Evolutionary conservation across 2,113 vertebrate species (phyloP).

Genomic region (Psilopogon haemacephalus): DNA sequence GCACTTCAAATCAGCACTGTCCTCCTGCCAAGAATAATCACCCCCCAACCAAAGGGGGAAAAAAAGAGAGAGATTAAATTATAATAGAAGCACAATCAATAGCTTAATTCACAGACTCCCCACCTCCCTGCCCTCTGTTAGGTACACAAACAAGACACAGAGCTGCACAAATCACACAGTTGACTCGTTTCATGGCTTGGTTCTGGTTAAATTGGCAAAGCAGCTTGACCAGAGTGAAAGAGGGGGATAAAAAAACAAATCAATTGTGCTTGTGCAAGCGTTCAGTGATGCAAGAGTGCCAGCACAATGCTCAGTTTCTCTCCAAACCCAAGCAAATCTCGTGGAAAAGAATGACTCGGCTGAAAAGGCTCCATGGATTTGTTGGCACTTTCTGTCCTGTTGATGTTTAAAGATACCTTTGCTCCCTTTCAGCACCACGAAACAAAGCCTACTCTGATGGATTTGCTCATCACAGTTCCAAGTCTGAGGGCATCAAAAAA

Average conservation of each 20-base stretch:
- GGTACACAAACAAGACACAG: background rate
- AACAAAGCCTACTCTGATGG: background rate
- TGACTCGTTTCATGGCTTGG: background rate
- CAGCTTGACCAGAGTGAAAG: background rate
- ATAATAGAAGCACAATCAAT: background rate
- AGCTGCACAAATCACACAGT: background rate
- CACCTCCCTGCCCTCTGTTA: background rate
- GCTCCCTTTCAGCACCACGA: background rate
- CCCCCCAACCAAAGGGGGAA: background rate
- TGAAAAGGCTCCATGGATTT: background rate
- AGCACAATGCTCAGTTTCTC: background rate
- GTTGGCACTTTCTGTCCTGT: background rate
- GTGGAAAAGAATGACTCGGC: background rate
- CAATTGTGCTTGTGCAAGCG: background rate
- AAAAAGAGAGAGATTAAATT: background rate
- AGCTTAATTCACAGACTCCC: background rate
- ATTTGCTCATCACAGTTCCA: background rate
- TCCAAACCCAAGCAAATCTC: background rate
- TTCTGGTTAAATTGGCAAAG: constrained; percentile 16
- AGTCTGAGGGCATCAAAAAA: background rate
- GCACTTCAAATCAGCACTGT: constrained; percentile 94
- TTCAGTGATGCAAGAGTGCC: background rate
- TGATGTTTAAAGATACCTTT: background rate
- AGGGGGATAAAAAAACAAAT: too few species aligned
- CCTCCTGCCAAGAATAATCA: constrained; percentile 82